Percentiles rank a stretch among this genome's conserved stretches.
Evolutionary conservation across 1,140 invertebrate genomes (phyloP).

Genomic region (Magallana angulata): DNA sequence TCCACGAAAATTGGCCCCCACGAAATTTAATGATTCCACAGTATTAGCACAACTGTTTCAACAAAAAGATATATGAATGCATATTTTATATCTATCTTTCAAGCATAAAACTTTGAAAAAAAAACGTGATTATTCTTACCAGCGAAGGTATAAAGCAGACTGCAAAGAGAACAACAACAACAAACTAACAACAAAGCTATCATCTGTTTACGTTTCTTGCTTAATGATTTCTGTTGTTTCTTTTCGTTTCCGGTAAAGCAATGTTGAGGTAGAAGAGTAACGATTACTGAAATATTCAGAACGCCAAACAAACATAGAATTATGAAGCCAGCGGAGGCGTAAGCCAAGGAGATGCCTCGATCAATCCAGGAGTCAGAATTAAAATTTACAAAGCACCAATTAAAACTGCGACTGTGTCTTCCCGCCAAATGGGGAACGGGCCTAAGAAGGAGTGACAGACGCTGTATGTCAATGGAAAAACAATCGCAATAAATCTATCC

Average conservation of each 20-base stretch:
- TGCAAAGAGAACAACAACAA: neutral
- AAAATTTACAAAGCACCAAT: constrained; percentile 79
- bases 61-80: too few relatives aligned
- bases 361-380: constrained; percentile 50
- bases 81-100: too few relatives aligned
- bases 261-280: neutral
- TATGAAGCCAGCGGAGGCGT: constrained; percentile 67
- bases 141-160: neutral
- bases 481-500: constrained; percentile 77
- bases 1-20: too few relatives aligned
- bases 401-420: too few relatives aligned
- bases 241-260: neutral
- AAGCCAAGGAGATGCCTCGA: constrained; percentile 67
- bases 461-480: constrained; percentile 77
- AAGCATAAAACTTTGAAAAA: too few relatives aligned
- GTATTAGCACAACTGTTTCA: too few relatives aligned
- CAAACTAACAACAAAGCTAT: neutral
- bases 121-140: neutral
- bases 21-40: too few relatives aligned
- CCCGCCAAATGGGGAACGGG: constrained; percentile 76
- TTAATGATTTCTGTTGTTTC: neutral
- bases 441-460: constrained; percentile 70
- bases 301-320: neutral
- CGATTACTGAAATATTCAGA: neutral
- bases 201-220: neutral